phyloP scores from a whole-genome alignment of 2,888 invertebrate genomes.

The Acronicta psi region DNA sequence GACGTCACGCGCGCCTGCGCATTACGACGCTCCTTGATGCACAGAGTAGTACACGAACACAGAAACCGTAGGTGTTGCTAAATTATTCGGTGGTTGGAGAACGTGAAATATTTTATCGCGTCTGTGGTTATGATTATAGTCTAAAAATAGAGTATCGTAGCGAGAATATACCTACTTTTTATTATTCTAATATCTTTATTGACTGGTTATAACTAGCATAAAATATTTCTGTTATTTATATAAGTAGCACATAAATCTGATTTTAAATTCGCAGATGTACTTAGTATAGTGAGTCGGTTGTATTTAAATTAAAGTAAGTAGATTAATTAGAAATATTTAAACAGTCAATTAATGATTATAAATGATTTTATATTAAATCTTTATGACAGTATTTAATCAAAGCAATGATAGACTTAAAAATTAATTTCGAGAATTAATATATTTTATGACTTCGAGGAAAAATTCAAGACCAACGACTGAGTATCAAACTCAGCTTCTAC shows the following conservation, averaged over 20 bases:
- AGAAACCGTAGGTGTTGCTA: slow-evolving; percentile 58
- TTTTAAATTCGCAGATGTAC: neutral
- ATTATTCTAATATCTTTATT: slow-evolving; percentile 3
- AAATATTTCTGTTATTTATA: neutral
- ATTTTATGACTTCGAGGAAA: neutral
- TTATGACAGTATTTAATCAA: too few species aligned
- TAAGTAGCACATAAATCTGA: neutral
- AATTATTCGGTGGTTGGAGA: slow-evolving; percentile 38
- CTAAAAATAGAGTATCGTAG: slow-evolving; percentile 31
- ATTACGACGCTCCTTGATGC: slow-evolving; percentile 69
- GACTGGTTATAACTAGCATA: neutral
- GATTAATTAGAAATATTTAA: too few species aligned
- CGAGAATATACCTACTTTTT: slow-evolving; percentile 9
- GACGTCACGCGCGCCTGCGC: slow-evolving; percentile 86
- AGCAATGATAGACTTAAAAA: too few species aligned
- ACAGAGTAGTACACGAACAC: slow-evolving; percentile 63
- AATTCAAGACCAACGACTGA: neutral
- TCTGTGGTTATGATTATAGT: slow-evolving; percentile 22
- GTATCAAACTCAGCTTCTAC: slow-evolving; percentile 44
- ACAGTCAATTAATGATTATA: too few species aligned
- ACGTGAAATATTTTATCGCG: slow-evolving; percentile 35
- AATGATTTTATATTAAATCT: too few species aligned
- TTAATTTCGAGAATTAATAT: too few species aligned
- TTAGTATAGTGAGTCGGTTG: too few species aligned
- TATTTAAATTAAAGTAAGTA: too few species aligned